Percentiles rank a stretch among this genome's conserved stretches.
phyloP scores from a whole-genome alignment of 2,888 invertebrate species.

The Scaeva pyrastri region DNA sequence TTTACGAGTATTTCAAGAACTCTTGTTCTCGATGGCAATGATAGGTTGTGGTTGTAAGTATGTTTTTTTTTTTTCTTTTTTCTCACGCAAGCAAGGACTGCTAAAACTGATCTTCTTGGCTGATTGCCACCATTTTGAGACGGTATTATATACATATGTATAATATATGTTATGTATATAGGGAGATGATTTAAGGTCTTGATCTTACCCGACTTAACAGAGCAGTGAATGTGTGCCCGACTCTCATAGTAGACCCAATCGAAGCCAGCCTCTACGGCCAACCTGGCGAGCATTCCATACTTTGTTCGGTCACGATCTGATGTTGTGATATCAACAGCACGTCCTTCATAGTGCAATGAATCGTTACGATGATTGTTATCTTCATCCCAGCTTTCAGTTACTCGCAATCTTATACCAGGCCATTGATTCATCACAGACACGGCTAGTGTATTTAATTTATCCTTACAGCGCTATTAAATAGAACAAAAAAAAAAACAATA shows the following conservation, averaged over 20 bases:
- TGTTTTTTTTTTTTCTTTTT: constrained; percentile 33
- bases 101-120: constrained; percentile 53
- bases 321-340: constrained; percentile 98
- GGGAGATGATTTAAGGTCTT: constrained; percentile 66
- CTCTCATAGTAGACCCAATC: constrained; percentile 99
- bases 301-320: constrained; percentile 96
- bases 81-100: constrained; percentile 46
- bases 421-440: constrained; percentile 99
- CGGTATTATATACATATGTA: neutral
- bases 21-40: neutral
- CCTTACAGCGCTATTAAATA: constrained; percentile 94
- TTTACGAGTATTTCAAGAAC: constrained; percentile 1
- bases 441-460: constrained; percentile 96
- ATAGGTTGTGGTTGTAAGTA: constrained; percentile 59
- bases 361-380: constrained; percentile 89
- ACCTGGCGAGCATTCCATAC: constrained; percentile 97
- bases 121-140: constrained; percentile 74
- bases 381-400: constrained; percentile 98
- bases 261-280: constrained; percentile 98
- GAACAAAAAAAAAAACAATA: constrained; percentile 27
- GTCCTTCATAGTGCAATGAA: constrained; percentile 97
- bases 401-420: constrained; percentile 96
- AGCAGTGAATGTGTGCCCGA: constrained; percentile 97
- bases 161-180: neutral
- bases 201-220: constrained; percentile 96